Percentiles rank a stretch among this genome's conserved stretches.
These are phyloP conservation scores for Prionailurus viverrinus DNA, from an alignment of 2,113 vertebrate genomes.

Conservation along the genomic window DNA sequence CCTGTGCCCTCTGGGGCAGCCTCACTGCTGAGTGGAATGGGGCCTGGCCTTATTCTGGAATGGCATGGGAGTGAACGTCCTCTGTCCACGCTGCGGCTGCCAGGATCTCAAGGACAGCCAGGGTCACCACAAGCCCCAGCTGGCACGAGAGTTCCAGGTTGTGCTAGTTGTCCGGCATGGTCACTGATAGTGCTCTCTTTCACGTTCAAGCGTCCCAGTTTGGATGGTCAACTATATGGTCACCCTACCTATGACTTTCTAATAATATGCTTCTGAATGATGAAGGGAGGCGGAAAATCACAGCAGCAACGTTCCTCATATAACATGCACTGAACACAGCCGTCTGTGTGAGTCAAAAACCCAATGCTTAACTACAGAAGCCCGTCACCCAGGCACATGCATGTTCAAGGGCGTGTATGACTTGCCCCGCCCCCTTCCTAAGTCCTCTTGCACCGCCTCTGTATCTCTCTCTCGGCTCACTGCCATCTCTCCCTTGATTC, in stretches of 20 bases:
- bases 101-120: not conserved
- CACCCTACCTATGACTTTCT: not conserved
- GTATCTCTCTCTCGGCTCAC: not conserved
- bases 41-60: not conserved
- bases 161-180: not conserved
- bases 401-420: not conserved
- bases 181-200: not conserved
- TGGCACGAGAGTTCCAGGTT: not conserved
- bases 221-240: not conserved
- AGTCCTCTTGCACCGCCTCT: not conserved
- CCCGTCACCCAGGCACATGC: not conserved
- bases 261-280: not conserved
- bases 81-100: fast-evolving
- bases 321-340: not conserved
- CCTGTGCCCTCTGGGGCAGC: not conserved
- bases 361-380: not conserved
- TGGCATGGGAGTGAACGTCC: not conserved
- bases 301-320: not conserved
- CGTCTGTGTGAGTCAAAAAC: not conserved
- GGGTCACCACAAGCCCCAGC: not conserved
- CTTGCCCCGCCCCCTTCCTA: not conserved
- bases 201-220: not conserved
- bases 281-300: not conserved
- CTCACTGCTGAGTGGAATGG: not conserved
- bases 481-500: not conserved